Base-by-base conservation (phyloP, 2,113 vertebrate species). In the Delphinapterus leucas region DNA sequence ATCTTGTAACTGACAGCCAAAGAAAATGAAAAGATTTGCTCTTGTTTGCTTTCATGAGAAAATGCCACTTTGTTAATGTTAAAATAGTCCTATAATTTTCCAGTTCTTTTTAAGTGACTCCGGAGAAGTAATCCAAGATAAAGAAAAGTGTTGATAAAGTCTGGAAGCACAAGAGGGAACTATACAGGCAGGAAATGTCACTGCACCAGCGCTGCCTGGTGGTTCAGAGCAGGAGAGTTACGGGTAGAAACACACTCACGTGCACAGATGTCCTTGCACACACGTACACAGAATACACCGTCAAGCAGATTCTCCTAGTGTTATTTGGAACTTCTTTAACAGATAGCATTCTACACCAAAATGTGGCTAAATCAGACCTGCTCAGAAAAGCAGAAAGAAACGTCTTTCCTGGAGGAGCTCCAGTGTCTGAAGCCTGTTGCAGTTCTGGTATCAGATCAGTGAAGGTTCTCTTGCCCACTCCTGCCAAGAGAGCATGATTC, bases 31-130 rank as follows among this genome's bases (percentile, higher is more conserved):
- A 94, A 82, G n/a, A 88, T 68, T 93, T 26, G 3, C 55, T 79
- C 73, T 76, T 20, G 0, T 92, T 92, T 97, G 79, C n/a, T 96
- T 96, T 73, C 77, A 41, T 76, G 38, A 96, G 58, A 92, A 94
- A 83, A 83, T 68, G 67, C n/a, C 55, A 61, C 53, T 53, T 33
- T 92, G 77, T 95, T 90, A 86, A 28, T 74, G 26, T 63, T 93
- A 88, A 92, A 77, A 41, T 76, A 73, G 63, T 79, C 71, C 82
- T 70, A 6, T 85, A 68, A 58, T 49, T 83, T 89, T 81, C 38
- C 38, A 90, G 13, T 88, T 93, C 83, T 53, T 95, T 95, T 73
- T 81, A 95, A 86, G 21, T 74, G 61, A 95, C 60, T 74, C 26
- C 26, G 49, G 44, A 96, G 96, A 87, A 89, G 47, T 92, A 81